phyloP scores from a whole-genome alignment of 1,140 invertebrate genomes.

The Drosophila pallidifrons region DNA sequence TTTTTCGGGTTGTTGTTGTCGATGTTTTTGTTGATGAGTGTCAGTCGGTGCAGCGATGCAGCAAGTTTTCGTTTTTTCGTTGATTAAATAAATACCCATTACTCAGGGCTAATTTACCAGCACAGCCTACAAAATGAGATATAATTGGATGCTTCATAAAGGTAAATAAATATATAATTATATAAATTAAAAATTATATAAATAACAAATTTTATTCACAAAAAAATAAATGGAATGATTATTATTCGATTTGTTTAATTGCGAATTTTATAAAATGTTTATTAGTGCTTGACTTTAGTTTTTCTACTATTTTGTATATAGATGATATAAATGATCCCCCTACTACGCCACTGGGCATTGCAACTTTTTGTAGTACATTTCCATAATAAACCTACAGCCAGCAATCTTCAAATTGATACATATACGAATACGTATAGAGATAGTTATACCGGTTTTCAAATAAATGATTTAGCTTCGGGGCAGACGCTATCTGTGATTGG shows the following conservation, averaged over 20 bases:
- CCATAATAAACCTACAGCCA: slow-evolving; percentile 23
- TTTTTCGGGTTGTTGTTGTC: background rate
- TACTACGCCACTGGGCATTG: background rate
- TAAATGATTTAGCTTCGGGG: slow-evolving; percentile 29
- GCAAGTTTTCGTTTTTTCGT: slow-evolving; percentile 29
- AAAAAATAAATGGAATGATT: background rate
- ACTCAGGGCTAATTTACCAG: slow-evolving; percentile 39
- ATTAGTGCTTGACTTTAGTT: background rate
- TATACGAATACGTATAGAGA: slow-evolving; percentile 1
- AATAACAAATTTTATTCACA: background rate
- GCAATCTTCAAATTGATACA: slow-evolving; percentile 12
- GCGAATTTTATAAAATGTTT: background rate
- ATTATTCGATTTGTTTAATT: background rate
- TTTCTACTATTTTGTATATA: background rate
- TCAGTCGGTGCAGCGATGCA: slow-evolving; percentile 41
- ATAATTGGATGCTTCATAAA: slow-evolving; percentile 27
- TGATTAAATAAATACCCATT: slow-evolving; percentile 29
- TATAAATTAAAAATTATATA: slow-evolving; percentile 4
- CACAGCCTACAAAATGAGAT: slow-evolving; percentile 34
- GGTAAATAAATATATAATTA: slow-evolving; percentile 13
- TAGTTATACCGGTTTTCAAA: slow-evolving; percentile 33
- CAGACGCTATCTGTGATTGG: slow-evolving; percentile 21
- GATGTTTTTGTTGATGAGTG: slow-evolving; percentile 1
- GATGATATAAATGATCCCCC: no score
- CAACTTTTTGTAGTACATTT: slow-evolving; percentile 15